These are phyloP conservation scores for Motacilla alba DNA, from an alignment of 2,113 vertebrate genomes.

Conservation along the genomic window DNA sequence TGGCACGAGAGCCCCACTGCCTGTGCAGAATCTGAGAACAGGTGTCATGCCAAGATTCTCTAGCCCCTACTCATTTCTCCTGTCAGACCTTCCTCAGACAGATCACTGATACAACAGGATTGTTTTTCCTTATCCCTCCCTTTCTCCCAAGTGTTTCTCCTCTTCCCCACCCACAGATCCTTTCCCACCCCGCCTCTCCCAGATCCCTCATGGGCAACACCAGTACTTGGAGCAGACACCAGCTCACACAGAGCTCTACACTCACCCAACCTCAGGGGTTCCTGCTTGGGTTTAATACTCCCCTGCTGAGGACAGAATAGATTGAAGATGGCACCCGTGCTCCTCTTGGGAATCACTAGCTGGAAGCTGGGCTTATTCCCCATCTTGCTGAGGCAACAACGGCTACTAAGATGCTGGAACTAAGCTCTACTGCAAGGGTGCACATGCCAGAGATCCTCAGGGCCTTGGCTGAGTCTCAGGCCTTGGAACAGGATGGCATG, in stretches of 20 bases:
- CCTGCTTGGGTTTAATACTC: conserved; percentile 47
- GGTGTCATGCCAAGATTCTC: not conserved
- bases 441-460: conserved; percentile 36
- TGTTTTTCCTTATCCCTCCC: not conserved
- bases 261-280: conserved; percentile 58
- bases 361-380: conserved; percentile 25
- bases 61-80: not conserved
- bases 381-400: conserved; percentile 18
- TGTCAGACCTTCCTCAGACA: not conserved
- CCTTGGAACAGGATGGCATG: conserved; percentile 18
- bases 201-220: not conserved
- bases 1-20: not conserved
- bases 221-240: not conserved
- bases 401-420: conserved; percentile 25
- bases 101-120: not conserved
- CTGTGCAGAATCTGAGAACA: not conserved
- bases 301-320: conserved; percentile 61
- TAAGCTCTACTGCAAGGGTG: conserved; percentile 24
- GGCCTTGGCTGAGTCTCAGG: not conserved
- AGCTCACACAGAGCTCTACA: conserved; percentile 47
- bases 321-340: conserved; percentile 40
- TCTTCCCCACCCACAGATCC: not conserved
- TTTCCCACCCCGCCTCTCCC: not conserved
- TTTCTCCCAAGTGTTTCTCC: not conserved
- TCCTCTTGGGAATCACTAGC: conserved; percentile 44